phyloP scores from a whole-genome alignment of 2,888 invertebrate species.

The Ophonus ardosiacus region DNA sequence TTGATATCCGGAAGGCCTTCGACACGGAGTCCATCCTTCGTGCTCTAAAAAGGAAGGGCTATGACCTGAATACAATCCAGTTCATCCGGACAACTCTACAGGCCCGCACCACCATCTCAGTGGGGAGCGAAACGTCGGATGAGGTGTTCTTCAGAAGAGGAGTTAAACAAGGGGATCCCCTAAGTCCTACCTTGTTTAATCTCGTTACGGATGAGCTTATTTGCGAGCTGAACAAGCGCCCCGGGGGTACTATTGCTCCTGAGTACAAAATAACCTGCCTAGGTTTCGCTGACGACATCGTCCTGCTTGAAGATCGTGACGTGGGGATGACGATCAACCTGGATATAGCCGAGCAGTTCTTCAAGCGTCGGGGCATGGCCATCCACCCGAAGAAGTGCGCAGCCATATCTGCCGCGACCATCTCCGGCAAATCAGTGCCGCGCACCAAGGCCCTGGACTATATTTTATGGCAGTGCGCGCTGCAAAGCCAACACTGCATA shows the following conservation, averaged over 20 bases:
- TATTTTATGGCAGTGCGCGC: too few species aligned
- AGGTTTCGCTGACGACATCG: conserved; percentile 21
- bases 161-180: conserved; percentile 74
- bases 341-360: background rate
- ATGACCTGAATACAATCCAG: too few species aligned
- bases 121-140: background rate
- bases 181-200: conserved; percentile 71
- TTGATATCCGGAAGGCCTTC: too few species aligned
- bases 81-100: too few species aligned
- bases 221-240: conserved; percentile 6
- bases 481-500: background rate
- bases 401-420: too few species aligned
- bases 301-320: background rate
- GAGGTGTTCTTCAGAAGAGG: conserved; percentile 68
- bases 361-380: background rate
- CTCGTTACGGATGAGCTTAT: background rate
- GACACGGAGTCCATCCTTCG: too few species aligned
- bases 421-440: conserved; percentile 4
- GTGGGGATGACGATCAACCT: background rate
- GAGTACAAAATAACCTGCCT: background rate
- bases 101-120: conserved; percentile 16
- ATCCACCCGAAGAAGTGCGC: too few species aligned
- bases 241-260: conserved; percentile 60
- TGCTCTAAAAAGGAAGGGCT: too few species aligned
- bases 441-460: background rate